Percentiles rank a stretch among this genome's conserved stretches.
Evolutionary conservation across 2,797 vertebrate genomes (phyloP).

Genomic region (Halcyon leucocephala): DNA sequence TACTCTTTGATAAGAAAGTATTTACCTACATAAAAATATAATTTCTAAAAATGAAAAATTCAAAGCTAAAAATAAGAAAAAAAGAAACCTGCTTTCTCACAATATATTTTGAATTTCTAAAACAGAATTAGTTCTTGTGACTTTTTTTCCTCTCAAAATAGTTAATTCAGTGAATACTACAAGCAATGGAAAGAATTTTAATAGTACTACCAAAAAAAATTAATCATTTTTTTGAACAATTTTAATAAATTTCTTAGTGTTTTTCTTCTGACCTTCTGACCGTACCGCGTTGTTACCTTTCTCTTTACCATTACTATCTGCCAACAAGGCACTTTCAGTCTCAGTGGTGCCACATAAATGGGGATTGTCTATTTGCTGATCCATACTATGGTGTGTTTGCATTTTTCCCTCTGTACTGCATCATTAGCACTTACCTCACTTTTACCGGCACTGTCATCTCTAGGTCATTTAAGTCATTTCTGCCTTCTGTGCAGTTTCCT

Average conservation of each 20-base stretch:
- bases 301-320: background rate
- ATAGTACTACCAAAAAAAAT: background rate
- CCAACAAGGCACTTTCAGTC: background rate
- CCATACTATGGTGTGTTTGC: background rate
- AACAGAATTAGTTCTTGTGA: background rate
- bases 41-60: background rate
- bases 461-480: constrained; percentile 8
- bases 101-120: background rate
- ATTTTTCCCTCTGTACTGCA: background rate
- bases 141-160: background rate
- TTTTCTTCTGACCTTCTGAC: background rate
- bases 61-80: background rate
- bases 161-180: background rate
- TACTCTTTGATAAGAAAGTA: background rate
- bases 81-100: background rate
- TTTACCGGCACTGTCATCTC: background rate
- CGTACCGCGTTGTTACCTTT: background rate
- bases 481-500: constrained; percentile 21
- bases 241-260: background rate
- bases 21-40: background rate
- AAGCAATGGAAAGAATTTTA: background rate
- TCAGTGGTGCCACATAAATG: background rate
- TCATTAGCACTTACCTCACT: background rate
- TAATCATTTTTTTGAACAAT: background rate
- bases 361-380: background rate